Evolutionary conservation across 2,888 invertebrate genomes (phyloP), one percentile per base, ranked within the genome.

Genomic region (Teleiodes luculella): DNA sequence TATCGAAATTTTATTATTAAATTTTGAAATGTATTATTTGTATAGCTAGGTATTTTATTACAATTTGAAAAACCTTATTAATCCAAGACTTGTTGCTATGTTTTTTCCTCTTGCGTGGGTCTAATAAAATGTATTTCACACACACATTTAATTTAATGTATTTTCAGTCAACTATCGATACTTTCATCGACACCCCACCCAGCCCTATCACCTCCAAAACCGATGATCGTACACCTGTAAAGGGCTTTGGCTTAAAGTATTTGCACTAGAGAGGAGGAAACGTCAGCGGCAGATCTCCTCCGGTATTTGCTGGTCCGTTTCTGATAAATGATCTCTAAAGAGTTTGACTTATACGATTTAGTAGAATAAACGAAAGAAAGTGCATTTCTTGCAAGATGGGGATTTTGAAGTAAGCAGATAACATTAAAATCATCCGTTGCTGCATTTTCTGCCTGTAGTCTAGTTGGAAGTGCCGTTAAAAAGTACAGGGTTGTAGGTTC

Each of bases 191-290:
- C 43, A 28, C 3, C 1, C 2, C n/a, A 13, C 46, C 35, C 35
- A 50, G 28, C 50, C 16, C 50, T 50, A 37, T 10, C 18, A 43
- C 24, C 24, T 43, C 68, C 61, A 62, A 68, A 74, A 78, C 74
- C 75, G 78, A 75, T 72, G 80, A 74, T 70, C 63, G 70, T 76
- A 81, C 83, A 84, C 82, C 79, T 83, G 80, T 74, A 72, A 79
- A 81, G 81, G 64, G 76, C 71, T 57, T 70, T 76, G 52, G 33
- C 41, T 60, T n/a, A 58, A 65, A 57, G 63, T 66, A 67, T 67
- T 64, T 64, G 64, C 62, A 55, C 57, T 62, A 13, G 28, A 28
- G 51, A 47, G 53, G 41, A 18, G 16, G 14, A 43, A 28, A 24
- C 8, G 28, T 39, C 37, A 50, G 20, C 5, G 13, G 11, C 16